A percentile compares a stretch with the other conserved stretches of the same genome.
Conservation (phyloP, 2,797 vertebrate genomes). For the Lepus oiostolus region DNA sequence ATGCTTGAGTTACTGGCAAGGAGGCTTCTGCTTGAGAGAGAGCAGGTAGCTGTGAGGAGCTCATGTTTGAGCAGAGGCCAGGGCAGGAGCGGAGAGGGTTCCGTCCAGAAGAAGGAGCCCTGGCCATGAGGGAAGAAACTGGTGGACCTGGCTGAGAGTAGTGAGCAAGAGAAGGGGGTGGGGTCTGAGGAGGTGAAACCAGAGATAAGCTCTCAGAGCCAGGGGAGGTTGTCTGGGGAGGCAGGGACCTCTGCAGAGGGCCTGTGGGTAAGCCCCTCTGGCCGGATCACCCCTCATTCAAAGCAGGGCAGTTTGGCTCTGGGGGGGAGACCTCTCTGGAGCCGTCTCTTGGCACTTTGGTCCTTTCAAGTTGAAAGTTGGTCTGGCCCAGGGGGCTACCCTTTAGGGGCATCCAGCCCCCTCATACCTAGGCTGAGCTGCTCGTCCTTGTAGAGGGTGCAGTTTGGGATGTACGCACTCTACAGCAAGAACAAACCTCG, state of each 20-base stretch:
- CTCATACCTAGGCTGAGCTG: not conserved
- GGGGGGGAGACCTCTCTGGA: not conserved
- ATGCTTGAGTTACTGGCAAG: not conserved
- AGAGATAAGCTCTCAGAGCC: not conserved
- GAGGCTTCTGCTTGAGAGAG: not conserved
- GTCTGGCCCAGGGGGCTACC: not conserved
- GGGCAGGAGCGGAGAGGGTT: not conserved
- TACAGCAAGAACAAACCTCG: slow-evolving; percentile 99
- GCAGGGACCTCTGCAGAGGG: not conserved
- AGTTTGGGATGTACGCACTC: slow-evolving; percentile 96
- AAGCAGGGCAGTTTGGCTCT: not conserved
- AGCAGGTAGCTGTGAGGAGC: not conserved
- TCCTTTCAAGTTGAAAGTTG: not conserved
- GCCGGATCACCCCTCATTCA: not conserved
- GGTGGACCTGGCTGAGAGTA: not conserved
- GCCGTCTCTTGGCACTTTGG: not conserved
- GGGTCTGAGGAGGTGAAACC: not conserved
- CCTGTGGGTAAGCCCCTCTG: not conserved
- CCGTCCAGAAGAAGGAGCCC: not conserved
- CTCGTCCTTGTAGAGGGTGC: slow-evolving; percentile 92
- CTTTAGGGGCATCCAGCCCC: not conserved
- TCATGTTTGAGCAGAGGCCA: not conserved
- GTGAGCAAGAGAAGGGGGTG: not conserved
- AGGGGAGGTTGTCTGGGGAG: not conserved
- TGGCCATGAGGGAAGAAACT: not conserved